phyloP scores from a whole-genome alignment of 2,888 invertebrate species.

The Tachina lurida region DNA sequence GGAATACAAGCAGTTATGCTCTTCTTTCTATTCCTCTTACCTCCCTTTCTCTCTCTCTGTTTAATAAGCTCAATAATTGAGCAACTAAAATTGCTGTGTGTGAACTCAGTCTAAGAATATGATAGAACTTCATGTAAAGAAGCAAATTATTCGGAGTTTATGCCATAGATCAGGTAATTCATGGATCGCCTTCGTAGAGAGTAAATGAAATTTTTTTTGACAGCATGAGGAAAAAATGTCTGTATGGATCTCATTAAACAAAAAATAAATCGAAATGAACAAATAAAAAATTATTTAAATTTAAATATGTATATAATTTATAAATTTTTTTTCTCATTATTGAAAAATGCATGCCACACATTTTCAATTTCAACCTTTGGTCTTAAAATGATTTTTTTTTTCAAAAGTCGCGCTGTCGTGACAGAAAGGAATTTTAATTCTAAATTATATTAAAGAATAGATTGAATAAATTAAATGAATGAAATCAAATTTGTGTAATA shows the following conservation, averaged over 20 bases:
- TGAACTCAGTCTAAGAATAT: too few species aligned
- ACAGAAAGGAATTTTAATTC: slow-evolving; percentile 9
- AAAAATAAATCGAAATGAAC: slow-evolving; percentile 49
- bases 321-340: slow-evolving; percentile 33
- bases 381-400: background rate
- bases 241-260: slow-evolving; percentile 82
- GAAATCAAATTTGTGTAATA: slow-evolving; percentile 42
- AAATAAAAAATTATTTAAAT: slow-evolving; percentile 28
- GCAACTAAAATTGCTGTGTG: too few species aligned
- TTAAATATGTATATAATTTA: slow-evolving; percentile 38
- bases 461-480: slow-evolving; percentile 32
- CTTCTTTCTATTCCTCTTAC: too few species aligned
- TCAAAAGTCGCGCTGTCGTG: background rate
- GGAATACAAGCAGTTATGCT: too few species aligned
- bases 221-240: slow-evolving; percentile 78
- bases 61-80: too few species aligned
- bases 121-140: too few species aligned
- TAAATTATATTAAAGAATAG: slow-evolving; percentile 41
- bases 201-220: slow-evolving; percentile 53
- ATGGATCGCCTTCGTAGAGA: background rate
- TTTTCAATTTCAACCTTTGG: slow-evolving; percentile 64
- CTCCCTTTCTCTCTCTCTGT: too few species aligned
- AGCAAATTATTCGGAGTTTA: background rate
- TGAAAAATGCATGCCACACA: slow-evolving; percentile 78
- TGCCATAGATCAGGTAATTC: background rate